Evolutionary conservation across 2,888 invertebrate species (phyloP).

Genomic region (Slavum lentiscoides): DNA sequence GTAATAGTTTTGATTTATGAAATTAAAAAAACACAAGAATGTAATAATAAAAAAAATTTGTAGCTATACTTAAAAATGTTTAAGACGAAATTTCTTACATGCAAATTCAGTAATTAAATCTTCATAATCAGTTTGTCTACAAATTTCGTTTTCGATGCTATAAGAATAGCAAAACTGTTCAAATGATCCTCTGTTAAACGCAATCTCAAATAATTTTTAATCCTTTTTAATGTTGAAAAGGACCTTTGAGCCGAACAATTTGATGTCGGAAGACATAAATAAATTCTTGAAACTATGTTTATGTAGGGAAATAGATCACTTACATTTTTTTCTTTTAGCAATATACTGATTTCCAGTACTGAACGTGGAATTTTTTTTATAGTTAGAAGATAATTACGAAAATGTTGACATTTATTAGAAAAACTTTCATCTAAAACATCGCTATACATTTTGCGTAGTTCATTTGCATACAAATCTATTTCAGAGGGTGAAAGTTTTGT

Average conservation of each 20-base stretch:
- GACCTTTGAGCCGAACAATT: neutral
- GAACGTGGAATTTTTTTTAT: neutral
- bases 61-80: neutral
- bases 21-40: neutral
- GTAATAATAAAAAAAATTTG: neutral
- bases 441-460: neutral
- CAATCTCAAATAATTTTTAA: neutral
- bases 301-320: neutral
- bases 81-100: neutral
- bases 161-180: neutral
- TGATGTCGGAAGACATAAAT: neutral
- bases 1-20: neutral
- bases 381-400: neutral
- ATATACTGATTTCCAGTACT: neutral
- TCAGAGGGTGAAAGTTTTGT: neutral
- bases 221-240: neutral
- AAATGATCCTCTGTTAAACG: neutral
- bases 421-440: constrained; percentile 2
- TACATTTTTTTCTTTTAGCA: neutral
- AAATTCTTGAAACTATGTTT: neutral
- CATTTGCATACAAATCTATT: neutral
- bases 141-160: constrained; percentile 1
- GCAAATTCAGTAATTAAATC: neutral
- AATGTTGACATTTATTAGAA: constrained; percentile 5
- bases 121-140: neutral